These are phyloP conservation scores for Rhinatrema bivittatum DNA, from an alignment of 2,797 vertebrate species.

Conservation along the genomic window DNA sequence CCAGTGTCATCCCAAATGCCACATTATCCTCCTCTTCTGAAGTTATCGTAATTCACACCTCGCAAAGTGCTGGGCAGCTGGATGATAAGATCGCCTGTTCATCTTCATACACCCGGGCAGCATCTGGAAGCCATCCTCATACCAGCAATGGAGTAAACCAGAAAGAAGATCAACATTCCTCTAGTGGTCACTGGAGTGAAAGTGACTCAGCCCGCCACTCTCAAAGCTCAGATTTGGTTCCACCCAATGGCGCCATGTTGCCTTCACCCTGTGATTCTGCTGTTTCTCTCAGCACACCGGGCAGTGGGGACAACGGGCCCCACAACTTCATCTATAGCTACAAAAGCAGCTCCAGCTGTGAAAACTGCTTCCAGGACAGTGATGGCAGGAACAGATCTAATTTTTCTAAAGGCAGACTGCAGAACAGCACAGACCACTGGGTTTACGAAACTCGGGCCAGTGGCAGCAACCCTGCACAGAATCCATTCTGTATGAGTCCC, in stretches of 20 bases:
- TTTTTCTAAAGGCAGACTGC: slow-evolving; percentile 57
- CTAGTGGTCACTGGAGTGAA: slow-evolving; percentile 45
- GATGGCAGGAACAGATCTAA: slow-evolving; percentile 66
- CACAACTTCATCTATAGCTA: slow-evolving; percentile 29
- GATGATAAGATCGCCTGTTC: slow-evolving; percentile 39
- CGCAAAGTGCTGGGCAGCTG: slow-evolving; percentile 38
- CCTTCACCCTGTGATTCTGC: slow-evolving; percentile 53
- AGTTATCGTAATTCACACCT: slow-evolving; percentile 70
- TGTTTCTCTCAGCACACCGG: slow-evolving; percentile 46
- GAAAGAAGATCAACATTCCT: slow-evolving; percentile 41
- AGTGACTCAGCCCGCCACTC: slow-evolving; percentile 36
- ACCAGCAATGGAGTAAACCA: slow-evolving; percentile 23
- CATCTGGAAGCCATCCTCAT: slow-evolving; percentile 51
- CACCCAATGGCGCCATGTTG: slow-evolving; percentile 43
- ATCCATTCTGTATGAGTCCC: slow-evolving; percentile 51
- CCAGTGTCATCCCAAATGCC: slow-evolving; percentile 84
- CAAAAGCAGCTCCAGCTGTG: slow-evolving; percentile 28
- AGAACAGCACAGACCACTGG: slow-evolving; percentile 60
- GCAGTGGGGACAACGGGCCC: slow-evolving; percentile 46
- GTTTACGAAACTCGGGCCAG: slow-evolving; percentile 64
- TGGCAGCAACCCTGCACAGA: slow-evolving; percentile 47
- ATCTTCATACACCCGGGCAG: slow-evolving; percentile 31
- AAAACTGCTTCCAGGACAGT: slow-evolving; percentile 30
- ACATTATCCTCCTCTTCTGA: slow-evolving; percentile 77
- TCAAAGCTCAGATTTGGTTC: slow-evolving; percentile 35